Evolutionary conservation across 2,797 vertebrate species (phyloP).

Genomic region (Champsocephalus gunnari): DNA sequence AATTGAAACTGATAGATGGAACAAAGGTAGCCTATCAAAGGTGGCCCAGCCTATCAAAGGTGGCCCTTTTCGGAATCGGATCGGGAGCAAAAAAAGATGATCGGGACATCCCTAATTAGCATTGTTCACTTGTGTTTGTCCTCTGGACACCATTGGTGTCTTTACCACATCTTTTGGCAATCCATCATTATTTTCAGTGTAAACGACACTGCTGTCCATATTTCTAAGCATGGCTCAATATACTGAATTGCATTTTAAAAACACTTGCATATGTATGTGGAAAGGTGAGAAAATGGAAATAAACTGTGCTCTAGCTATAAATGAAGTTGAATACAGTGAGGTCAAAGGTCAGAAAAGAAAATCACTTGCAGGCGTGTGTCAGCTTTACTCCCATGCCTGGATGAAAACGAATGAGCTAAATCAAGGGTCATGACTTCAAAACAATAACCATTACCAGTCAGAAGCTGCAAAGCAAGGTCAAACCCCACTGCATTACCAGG

Average conservation of each 20-base stretch:
- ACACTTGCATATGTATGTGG: not conserved
- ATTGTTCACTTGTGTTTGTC: no score
- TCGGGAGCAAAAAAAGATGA: no score
- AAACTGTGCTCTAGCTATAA: not conserved
- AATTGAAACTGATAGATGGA: no score
- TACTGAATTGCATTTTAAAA: not conserved
- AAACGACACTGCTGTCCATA: not conserved
- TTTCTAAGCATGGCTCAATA: not conserved
- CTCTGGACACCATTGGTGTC: no score
- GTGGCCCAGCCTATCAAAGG: no score
- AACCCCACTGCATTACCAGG: constrained; percentile 37
- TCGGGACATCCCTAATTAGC: no score
- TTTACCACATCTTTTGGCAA: no score
- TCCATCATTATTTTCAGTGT: not conserved
- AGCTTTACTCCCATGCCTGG: constrained; percentile 39
- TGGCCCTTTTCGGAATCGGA: no score
- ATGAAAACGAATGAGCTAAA: constrained; percentile 41
- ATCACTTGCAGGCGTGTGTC: constrained; percentile 59
- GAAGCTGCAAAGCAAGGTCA: constrained; percentile 56
- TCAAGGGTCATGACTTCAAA: constrained; percentile 57
- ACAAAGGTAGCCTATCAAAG: no score
- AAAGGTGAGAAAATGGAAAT: not conserved
- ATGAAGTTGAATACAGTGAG: constrained; percentile 27
- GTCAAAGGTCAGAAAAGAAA: constrained; percentile 58
- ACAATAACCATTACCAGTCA: constrained; percentile 65